Percentiles rank a stretch among this genome's conserved stretches.
Evolutionary conservation across 2,797 vertebrate genomes (phyloP).

Genomic region (Enteromius trimaculatus): DNA sequence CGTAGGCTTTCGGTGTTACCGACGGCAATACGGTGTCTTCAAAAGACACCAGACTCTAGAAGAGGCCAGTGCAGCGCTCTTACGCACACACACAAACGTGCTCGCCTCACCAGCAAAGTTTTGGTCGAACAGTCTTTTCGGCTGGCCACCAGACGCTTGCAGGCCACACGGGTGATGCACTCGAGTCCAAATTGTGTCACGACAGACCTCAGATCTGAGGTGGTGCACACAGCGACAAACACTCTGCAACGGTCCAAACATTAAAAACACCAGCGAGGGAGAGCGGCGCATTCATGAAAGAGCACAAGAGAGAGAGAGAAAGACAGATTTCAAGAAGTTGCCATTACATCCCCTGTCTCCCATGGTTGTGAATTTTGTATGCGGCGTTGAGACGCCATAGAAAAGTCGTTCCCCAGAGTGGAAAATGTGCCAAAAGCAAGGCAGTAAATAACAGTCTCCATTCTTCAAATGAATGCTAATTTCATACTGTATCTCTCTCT

Average conservation of each 20-base stretch:
- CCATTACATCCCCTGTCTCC: conserved; percentile 87
- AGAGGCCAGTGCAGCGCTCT: conserved; percentile 85
- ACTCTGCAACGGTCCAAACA: conserved; percentile 49
- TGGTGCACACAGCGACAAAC: conserved; percentile 24
- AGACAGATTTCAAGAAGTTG: conserved; percentile 86
- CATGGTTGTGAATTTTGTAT: conserved; percentile 69
- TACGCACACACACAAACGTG: conserved; percentile 70
- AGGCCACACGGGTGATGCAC: not conserved
- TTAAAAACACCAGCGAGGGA: conserved; percentile 59
- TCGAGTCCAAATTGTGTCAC: not conserved
- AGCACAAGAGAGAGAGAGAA: conserved; percentile 29
- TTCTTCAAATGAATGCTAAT: conserved; percentile 98
- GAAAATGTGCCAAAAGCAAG: conserved; percentile 90
- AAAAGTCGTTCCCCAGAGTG: conserved; percentile 73
- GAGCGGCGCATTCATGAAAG: conserved; percentile 37
- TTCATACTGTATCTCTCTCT: conserved; percentile 67
- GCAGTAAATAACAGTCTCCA: conserved; percentile 88
- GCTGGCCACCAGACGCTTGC: not conserved
- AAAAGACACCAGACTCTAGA: conserved; percentile 86
- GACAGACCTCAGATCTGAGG: conserved; percentile 2
- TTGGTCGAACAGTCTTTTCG: not conserved
- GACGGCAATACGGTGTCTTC: conserved; percentile 85
- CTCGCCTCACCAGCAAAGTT: not conserved
- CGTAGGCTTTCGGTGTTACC: conserved; percentile 78
- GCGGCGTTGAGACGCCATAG: conserved; percentile 66